Evolutionary conservation across 2,888 invertebrate species (phyloP), one percentile per base, ranked within the genome.

Genomic region (Microplitis deprimator): DNA sequence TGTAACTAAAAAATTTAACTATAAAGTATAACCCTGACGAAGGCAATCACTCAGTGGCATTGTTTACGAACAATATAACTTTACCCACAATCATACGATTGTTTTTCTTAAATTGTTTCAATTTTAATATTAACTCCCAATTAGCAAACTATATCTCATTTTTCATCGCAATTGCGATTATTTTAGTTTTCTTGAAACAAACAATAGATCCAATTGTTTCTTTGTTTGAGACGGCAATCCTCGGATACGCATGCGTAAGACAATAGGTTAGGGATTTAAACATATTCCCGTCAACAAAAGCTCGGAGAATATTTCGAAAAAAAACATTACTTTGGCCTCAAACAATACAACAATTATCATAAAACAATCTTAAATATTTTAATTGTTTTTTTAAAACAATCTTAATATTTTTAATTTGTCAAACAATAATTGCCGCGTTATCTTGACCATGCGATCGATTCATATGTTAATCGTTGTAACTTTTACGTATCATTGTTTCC

Each of bases 261-360:
- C 83, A 40, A 82, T 72, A 67, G 62, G 70, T 81, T 80, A 79
- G 78, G 78, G 83, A 83, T 78, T 82, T 79, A 62, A 85, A 87
- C 81, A 84, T 85, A 87, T 88, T 88, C 82, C 83, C 84, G 79
- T 86, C 83, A 87, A 87, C 85, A 76, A 83, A 86, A 85, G 80
- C 80, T 83, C 83, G 84, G 86, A 85, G 87, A 89, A 89, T 88
- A 89, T 89, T 87, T 87, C 85, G 87, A 89, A 88, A 86, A 87
- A 85, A 85, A 85, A 85, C 20, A 85, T 84, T 84, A 79, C 84
- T 83, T 82, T 29, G 29, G 2, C 29, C 29, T 29, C 0, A 29
- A 81, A 39, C 82, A 83, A 81, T 81, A 82, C 77, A 85, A 84
- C 77, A 73, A 16, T 77, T 74, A 38, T 61, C 13, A 73, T 65